Conservation (phyloP, 2,888 invertebrate species). For the Phalera bucephala region DNA sequence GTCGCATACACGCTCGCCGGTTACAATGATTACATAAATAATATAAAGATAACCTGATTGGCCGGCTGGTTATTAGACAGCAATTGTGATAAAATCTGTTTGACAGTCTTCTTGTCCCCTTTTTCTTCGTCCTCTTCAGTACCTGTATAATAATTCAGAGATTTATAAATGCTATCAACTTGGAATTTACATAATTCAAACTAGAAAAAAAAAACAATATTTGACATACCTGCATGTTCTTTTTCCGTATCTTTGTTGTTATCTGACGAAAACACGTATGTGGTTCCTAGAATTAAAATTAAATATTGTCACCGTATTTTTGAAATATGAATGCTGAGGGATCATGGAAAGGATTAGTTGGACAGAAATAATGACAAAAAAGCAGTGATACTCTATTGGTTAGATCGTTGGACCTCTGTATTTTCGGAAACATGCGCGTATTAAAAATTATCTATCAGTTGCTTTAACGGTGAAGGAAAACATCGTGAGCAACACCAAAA, state of each 20-base stretch:
- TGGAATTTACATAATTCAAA: neutral
- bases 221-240: conserved; percentile 56
- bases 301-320: too few species aligned
- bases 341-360: too few species aligned
- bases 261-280: conserved; percentile 53
- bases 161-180: neutral
- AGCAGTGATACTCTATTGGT: too few species aligned
- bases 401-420: too few species aligned
- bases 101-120: conserved; percentile 75
- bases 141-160: conserved; percentile 19
- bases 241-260: conserved; percentile 50
- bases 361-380: too few species aligned
- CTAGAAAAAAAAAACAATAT: neutral
- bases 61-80: conserved; percentile 73
- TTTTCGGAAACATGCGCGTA: too few species aligned
- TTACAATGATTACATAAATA: too few species aligned
- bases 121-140: conserved; percentile 75
- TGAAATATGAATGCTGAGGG: too few species aligned
- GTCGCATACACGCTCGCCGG: too few species aligned
- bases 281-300: conserved; percentile 44
- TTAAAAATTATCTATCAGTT: too few species aligned
- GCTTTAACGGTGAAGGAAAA: too few species aligned
- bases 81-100: conserved; percentile 72
- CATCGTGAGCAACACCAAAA: too few species aligned
- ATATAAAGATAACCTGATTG: conserved; percentile 71